Evolutionary conservation across 2,113 vertebrate species (phyloP).

Genomic region (Hippolais icterina): DNA sequence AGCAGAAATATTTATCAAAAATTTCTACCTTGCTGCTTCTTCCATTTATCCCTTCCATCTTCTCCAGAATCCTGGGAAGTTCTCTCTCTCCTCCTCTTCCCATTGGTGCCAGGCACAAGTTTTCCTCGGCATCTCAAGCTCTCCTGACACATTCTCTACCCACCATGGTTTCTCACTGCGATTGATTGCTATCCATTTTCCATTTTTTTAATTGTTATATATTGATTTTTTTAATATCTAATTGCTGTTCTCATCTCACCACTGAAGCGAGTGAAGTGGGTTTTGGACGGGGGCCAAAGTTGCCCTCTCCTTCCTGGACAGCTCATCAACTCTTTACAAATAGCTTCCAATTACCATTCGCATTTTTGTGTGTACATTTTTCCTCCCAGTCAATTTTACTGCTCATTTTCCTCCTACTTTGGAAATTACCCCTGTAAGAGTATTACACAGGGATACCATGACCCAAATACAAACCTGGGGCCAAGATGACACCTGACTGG

Average conservation of each 20-base stretch:
- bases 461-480: neutral
- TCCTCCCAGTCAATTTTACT: constrained; percentile 9
- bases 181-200: constrained; percentile 34
- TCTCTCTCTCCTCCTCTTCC: neutral
- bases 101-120: neutral
- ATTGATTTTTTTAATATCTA: constrained; percentile 59
- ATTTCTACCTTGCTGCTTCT: neutral
- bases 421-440: neutral
- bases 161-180: neutral
- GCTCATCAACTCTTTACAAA: constrained; percentile 55
- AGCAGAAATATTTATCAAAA: neutral
- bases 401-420: neutral
- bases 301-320: constrained; percentile 54
- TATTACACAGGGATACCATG: neutral
- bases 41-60: neutral
- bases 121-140: neutral
- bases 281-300: constrained; percentile 44
- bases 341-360: neutral
- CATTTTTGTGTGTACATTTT: neutral
- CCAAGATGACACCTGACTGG: neutral
- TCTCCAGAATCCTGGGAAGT: neutral
- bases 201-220: constrained; percentile 48
- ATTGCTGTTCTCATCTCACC: constrained; percentile 54
- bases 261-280: constrained; percentile 38
- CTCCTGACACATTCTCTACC: neutral